These are phyloP conservation scores for Balanococcus diminutus DNA, from an alignment of 2,888 invertebrate species.

Conservation along the genomic window DNA sequence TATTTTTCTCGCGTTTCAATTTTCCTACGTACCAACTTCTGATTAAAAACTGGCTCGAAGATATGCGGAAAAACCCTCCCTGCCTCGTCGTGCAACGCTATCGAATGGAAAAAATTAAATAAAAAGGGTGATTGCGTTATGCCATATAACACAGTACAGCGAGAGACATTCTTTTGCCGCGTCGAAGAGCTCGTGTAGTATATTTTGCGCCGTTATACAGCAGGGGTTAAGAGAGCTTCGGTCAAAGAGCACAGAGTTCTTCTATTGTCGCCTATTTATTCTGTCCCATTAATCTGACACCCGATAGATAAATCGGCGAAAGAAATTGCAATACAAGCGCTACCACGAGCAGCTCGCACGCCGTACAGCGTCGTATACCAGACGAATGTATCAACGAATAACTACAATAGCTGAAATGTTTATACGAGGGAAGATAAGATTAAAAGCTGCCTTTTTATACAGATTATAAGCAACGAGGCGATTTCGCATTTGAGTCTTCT, in stretches of 20 bases:
- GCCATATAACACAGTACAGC: not conserved
- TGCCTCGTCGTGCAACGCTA: not conserved
- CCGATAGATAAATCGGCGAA: conserved; percentile 54
- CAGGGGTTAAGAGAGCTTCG: conserved; percentile 51
- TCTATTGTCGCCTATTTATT: conserved; percentile 57
- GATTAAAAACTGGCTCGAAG: not conserved
- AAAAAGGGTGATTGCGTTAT: conserved; percentile 38
- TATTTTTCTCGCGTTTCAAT: not conserved
- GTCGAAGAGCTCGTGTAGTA: not conserved
- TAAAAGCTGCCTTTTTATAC: conserved; percentile 52
- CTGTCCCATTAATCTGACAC: conserved; percentile 58
- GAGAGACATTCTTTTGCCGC: not conserved
- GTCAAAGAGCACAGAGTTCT: conserved; percentile 45
- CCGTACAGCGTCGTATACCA: not conserved
- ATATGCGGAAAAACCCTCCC: not conserved
- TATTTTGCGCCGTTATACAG: conserved; percentile 11
- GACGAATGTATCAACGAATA: conserved; percentile 54
- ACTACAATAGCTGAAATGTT: conserved; percentile 53
- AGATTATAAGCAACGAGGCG: conserved; percentile 52
- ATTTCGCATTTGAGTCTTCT: conserved; percentile 15
- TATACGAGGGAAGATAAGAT: conserved; percentile 55
- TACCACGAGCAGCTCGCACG: conserved; percentile 3
- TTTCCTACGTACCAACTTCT: not conserved
- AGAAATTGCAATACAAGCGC: conserved; percentile 51
- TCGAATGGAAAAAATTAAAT: not conserved